Percentiles rank a stretch among this genome's conserved stretches.
phyloP scores from a whole-genome alignment of 1,140 invertebrate species.

The Helicoverpa zea region DNA sequence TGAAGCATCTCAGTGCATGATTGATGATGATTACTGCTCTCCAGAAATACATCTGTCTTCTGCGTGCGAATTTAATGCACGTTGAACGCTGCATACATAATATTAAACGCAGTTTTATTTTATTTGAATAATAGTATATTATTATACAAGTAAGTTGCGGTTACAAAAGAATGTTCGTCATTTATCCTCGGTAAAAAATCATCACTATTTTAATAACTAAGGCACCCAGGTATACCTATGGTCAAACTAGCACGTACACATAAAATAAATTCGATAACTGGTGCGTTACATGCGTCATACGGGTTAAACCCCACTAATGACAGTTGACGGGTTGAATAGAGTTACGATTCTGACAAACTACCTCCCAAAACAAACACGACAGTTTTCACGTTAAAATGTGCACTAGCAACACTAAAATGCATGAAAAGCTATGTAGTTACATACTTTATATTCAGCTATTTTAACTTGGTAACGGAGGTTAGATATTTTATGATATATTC shows the following conservation, averaged over 20 bases:
- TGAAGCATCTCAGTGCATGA: constrained; percentile 11
- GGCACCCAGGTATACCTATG: neutral
- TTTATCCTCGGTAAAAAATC: neutral
- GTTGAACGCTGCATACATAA: neutral
- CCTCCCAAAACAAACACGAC: neutral
- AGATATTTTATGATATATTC: too few relatives aligned
- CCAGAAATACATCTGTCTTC: constrained; percentile 6
- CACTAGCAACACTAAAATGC: neutral
- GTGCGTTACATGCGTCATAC: constrained; percentile 13
- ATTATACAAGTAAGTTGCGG: neutral
- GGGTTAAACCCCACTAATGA: constrained; percentile 22
- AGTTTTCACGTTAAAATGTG: constrained; percentile 9
- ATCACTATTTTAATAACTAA: neutral
- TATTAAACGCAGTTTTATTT: too few relatives aligned
- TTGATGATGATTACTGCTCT: constrained; percentile 22
- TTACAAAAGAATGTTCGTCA: neutral
- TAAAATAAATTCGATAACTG: neutral
- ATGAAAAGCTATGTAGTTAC: too few relatives aligned
- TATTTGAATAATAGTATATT: too few relatives aligned
- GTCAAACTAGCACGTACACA: constrained; percentile 2
- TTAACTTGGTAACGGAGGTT: too few relatives aligned
- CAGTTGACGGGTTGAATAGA: constrained; percentile 18
- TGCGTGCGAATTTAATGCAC: neutral
- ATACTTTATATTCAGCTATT: too few relatives aligned
- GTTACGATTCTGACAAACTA: neutral